Evolutionary conservation across 2,797 vertebrate genomes (phyloP).

Genomic region (Clarias fuscus): DNA sequence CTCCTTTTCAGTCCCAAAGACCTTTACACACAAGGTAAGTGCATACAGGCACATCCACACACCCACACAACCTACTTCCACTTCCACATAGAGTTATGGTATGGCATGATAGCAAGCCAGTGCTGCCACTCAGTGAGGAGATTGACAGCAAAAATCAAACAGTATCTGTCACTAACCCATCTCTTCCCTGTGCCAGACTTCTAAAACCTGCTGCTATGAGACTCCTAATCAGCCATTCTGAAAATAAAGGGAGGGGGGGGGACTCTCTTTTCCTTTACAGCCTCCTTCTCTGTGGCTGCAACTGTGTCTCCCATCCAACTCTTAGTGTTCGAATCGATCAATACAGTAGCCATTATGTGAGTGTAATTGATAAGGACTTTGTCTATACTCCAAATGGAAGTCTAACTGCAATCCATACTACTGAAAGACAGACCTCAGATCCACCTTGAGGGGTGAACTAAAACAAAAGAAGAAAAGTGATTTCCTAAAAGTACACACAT

Average conservation of each 20-base stretch:
- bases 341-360: constrained; percentile 50
- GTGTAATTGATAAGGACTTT: constrained; percentile 48
- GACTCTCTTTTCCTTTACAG: constrained; percentile 37
- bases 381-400: constrained; percentile 46
- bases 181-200: constrained; percentile 41
- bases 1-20: neutral
- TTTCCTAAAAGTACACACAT: constrained; percentile 2
- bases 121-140: constrained; percentile 42
- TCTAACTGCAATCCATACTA: constrained; percentile 36
- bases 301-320: constrained; percentile 2
- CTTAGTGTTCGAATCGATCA: constrained; percentile 54
- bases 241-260: constrained; percentile 6
- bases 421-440: constrained; percentile 20
- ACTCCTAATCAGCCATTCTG: constrained; percentile 47
- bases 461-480: neutral
- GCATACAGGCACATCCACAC: neutral
- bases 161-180: constrained; percentile 43
- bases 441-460: neutral
- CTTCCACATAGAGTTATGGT: constrained; percentile 22
- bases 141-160: constrained; percentile 49
- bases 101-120: constrained; percentile 43
- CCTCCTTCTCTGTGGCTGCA: constrained; percentile 15
- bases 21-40: constrained; percentile 10
- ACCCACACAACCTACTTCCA: neutral
- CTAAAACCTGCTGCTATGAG: constrained; percentile 46